Conservation (phyloP, 1,140 invertebrate species). For the Ostrea edulis region DNA sequence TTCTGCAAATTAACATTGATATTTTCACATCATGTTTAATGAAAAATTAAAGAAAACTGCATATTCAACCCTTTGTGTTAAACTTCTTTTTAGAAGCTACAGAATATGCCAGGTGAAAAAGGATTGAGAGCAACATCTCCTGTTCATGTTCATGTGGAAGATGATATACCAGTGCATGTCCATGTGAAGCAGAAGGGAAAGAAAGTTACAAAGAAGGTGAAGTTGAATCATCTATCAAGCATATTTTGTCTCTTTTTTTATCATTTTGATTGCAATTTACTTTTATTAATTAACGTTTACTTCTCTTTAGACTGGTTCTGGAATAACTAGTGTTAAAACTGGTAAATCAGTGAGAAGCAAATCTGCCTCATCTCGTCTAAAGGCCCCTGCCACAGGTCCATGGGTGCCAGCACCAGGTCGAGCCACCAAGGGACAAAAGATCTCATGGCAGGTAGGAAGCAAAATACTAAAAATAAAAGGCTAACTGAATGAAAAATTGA, state of each 20-base stretch:
- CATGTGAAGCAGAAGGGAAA: constrained; percentile 76
- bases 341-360: constrained; percentile 34
- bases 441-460: constrained; percentile 75
- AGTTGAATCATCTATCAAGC: background rate
- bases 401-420: constrained; percentile 78
- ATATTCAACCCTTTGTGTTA: background rate
- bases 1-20: no score
- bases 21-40: no score
- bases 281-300: background rate
- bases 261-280: background rate
- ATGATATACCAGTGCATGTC: constrained; percentile 76
- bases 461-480: background rate
- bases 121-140: constrained; percentile 73
- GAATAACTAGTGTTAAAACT: constrained; percentile 37
- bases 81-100: background rate
- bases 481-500: background rate
- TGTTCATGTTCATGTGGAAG: constrained; percentile 78
- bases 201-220: constrained; percentile 58
- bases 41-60: no score
- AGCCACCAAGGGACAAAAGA: constrained; percentile 70
- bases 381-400: constrained; percentile 70
- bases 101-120: constrained; percentile 67
- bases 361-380: constrained; percentile 62
- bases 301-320: constrained; percentile 34
- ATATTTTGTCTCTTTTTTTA: background rate